Percentiles rank a stretch among this genome's conserved stretches.
These are phyloP conservation scores for Condylura cristata DNA, from an alignment of 2,113 vertebrate species.

Conservation along the genomic window DNA sequence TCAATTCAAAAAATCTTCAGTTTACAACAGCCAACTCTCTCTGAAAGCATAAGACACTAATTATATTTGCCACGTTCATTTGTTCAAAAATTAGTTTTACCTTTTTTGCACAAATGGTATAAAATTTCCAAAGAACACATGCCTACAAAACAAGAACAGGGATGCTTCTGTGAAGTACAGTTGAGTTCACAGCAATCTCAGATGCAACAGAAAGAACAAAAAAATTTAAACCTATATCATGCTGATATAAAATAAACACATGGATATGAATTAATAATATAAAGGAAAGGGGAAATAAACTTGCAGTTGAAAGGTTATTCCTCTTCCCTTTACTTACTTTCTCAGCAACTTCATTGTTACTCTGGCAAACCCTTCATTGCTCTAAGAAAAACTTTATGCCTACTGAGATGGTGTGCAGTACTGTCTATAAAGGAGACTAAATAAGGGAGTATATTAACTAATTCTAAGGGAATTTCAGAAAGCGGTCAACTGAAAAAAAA, in stretches of 20 bases:
- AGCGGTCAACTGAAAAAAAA: constrained; percentile 16
- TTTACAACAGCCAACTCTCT: not conserved
- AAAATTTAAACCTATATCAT: not conserved
- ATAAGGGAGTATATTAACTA: constrained; percentile 25
- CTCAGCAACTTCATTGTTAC: not conserved
- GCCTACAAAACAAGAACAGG: constrained; percentile 12
- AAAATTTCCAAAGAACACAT: not conserved
- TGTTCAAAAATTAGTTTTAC: not conserved
- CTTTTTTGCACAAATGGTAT: not conserved
- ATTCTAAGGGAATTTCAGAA: not conserved
- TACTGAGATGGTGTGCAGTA: not conserved
- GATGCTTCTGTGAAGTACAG: not conserved
- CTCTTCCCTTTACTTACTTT: not conserved
- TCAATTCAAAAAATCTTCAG: constrained; percentile 15
- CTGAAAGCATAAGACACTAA: not conserved
- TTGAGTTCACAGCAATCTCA: constrained; percentile 24
- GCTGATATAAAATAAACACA: too few relatives aligned
- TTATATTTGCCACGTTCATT: not conserved
- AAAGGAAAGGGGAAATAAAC: not conserved
- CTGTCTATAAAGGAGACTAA: not conserved
- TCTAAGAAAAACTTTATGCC: not conserved
- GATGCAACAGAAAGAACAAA: not conserved
- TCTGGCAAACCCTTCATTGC: not conserved
- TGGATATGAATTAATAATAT: too few relatives aligned
- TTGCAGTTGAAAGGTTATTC: not conserved